Evolutionary conservation across 1,140 invertebrate genomes (phyloP), one percentile per base, ranked within the genome.

Genomic region (Chionoecetes opilio): DNA sequence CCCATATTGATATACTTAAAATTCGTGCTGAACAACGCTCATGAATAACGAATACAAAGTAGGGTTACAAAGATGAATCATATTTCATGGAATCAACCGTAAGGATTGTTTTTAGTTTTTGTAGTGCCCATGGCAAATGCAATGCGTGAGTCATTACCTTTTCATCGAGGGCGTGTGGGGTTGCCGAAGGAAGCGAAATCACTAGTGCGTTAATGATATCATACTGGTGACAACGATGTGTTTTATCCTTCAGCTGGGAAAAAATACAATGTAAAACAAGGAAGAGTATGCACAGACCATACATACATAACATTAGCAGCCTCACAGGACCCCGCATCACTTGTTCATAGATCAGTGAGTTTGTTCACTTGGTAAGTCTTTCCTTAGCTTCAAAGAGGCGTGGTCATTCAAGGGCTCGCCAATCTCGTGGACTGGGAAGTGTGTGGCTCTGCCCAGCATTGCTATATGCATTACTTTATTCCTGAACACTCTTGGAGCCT

Each of bases 241-340:
- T 11, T 17, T 17, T 11, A 31, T n/a, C 34, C 5, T 32, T n/a
- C 6, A 92, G 11, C 9, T 75, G 31, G 8, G 31, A 11, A 8
- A 92, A 2, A 63, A 92, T 82, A 34, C 53, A 92, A 75, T 29
- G 91, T 75, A 92, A 38, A 92, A 92, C 34, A 46, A 32, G 46
- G 91, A 46, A 92, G 26, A 92, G 75, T n/a, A n/a, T n/a, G 91
- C 46, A 82, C 31, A 32, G 21, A 92, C 31, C 26, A 92, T 34
- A 17, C 53, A 92, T n/a, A 63, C 11, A 82, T 11, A 92, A 31
- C 63, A 92, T 63, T 3, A 92, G 21, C 26, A 92, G 31, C 17
- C 53, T 82, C 11, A 53, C 8, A 63, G 91, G 46, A 92, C 34
- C 5, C 91, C 91, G 53, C 34, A 92, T 53, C 82, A 92, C 29